phyloP scores from a whole-genome alignment of 1,140 invertebrate species.

The Trichomalopsis sarcophagae region DNA sequence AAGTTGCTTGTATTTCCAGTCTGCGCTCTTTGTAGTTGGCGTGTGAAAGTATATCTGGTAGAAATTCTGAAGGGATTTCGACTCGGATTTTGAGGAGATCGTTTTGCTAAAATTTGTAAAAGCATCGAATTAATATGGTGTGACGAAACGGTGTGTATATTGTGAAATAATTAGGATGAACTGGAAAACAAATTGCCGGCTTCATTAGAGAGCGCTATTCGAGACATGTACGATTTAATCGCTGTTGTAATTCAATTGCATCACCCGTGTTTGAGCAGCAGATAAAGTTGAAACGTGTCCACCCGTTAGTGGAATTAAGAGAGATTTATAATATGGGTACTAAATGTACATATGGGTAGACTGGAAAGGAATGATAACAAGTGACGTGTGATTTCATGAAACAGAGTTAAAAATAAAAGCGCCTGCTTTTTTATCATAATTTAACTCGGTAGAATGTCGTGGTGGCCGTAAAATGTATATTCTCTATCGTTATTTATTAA shows the following conservation, averaged over 20 bases:
- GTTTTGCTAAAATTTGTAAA: too few relatives aligned
- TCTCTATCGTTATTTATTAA: too few relatives aligned
- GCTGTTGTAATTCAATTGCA: constrained; percentile 39
- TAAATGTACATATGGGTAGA: constrained; percentile 33
- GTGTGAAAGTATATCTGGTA: not conserved
- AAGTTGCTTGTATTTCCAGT: not conserved
- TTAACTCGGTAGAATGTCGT: not conserved
- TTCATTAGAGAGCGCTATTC: not conserved
- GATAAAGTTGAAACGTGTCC: constrained; percentile 11
- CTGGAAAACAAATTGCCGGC: not conserved
- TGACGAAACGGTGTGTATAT: too few relatives aligned
- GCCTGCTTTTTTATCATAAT: not conserved
- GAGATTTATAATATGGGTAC: constrained; percentile 47
- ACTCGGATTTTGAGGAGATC: too few relatives aligned
- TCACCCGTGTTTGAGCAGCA: constrained; percentile 5
- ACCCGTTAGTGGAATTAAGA: not conserved
- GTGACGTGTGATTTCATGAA: not conserved
- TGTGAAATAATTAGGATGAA: too few relatives aligned
- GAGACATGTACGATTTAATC: constrained; percentile 22
- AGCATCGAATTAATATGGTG: too few relatives aligned
- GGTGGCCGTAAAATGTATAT: too few relatives aligned
- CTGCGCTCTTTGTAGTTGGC: not conserved
- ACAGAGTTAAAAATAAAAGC: not conserved
- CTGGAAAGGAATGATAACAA: constrained; percentile 12
- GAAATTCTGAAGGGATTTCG: too few relatives aligned